Base-by-base conservation (phyloP, 1,140 invertebrate species). In the Calliopsis andreniformis region DNA sequence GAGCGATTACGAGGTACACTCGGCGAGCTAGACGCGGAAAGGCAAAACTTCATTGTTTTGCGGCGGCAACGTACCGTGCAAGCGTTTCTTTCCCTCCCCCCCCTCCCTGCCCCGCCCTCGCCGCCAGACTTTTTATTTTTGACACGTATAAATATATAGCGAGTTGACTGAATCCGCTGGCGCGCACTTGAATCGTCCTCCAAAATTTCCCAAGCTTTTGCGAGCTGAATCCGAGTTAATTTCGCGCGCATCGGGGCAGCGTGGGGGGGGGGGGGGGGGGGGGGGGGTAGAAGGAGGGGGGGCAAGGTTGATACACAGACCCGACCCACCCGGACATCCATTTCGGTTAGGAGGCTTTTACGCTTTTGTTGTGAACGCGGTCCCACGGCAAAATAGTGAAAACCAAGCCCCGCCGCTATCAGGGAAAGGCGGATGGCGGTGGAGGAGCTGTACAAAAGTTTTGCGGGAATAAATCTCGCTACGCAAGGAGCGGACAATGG, bases 401-500 rank as follows among this genome's bases (percentile, higher is more conserved):
- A 83, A 82, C 70, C 75, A 25, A 56, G 63, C 68, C n/a, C 23
- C 63, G 20, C 14, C 4, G 56, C 76, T 83, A 83, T 83, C 82
- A 61, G 77, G 63, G 70, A 79, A 84, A 68, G 70, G 66, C 71
- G 77, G 76, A 62, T 39, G 35, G 20, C 6, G 53, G 25, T 8
- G 45, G 47, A 39, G 28, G 58, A 53, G 67, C 45, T 71, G 72
- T 84, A 84, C 83, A 84, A 85, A 85, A 85, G 83, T 85, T 85
- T 85, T 55, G 78, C 49, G 64, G 47, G 80, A 87, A 87, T 87
- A 86, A 86, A 86, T 85, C 79, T 86, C 72, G 64, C 70, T 63
- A 70, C 78, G 76, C 78, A 78, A 80, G 82, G 80, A 81, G 77
- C 76, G 79, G 79, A 86, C 86, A 87, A 87, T 85, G 75, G 83